These are phyloP conservation scores for Drosophila insularis DNA, from an alignment of 1,140 invertebrate species.

Conservation along the genomic window DNA sequence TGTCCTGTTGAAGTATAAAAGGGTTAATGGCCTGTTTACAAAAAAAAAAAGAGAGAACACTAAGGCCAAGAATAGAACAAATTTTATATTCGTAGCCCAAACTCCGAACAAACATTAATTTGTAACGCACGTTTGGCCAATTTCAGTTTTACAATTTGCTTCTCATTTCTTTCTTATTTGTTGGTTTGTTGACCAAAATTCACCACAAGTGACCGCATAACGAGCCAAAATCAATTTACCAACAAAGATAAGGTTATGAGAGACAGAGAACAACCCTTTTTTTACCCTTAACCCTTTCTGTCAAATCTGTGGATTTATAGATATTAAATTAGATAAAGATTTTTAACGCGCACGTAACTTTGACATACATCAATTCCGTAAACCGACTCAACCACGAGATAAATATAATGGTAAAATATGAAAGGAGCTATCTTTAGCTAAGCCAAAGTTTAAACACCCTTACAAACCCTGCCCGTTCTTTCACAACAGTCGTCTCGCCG, in stretches of 20 bases:
- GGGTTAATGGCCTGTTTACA: conserved; percentile 74
- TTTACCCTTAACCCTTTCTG: conserved; percentile 45
- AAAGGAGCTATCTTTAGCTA: not conserved
- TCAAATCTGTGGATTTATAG: conserved; percentile 72
- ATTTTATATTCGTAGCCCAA: conserved; percentile 35
- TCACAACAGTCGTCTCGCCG: too few relatives aligned
- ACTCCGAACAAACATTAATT: conserved; percentile 79
- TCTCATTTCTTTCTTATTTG: conserved; percentile 24
- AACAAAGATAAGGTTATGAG: conserved; percentile 65
- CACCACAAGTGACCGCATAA: conserved; percentile 79
- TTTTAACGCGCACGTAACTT: conserved; percentile 78
- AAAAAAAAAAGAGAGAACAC: conserved; percentile 40
- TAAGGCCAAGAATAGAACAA: conserved; percentile 25
- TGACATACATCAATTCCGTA: conserved; percentile 75
- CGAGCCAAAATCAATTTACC: conserved; percentile 77
- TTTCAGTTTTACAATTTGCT: conserved; percentile 72
- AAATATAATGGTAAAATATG: conserved; percentile 22
- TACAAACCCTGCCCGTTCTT: too few relatives aligned
- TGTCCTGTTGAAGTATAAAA: conserved; percentile 76
- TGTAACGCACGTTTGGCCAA: conserved; percentile 79
- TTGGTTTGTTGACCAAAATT: conserved; percentile 65
- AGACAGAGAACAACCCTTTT: conserved; percentile 53
- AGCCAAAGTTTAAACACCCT: too few relatives aligned
- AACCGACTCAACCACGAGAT: conserved; percentile 59
- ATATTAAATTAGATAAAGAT: conserved; percentile 74